Evolutionary conservation across 2,888 invertebrate species (phyloP).

Genomic region (Apotomis capreana): DNA sequence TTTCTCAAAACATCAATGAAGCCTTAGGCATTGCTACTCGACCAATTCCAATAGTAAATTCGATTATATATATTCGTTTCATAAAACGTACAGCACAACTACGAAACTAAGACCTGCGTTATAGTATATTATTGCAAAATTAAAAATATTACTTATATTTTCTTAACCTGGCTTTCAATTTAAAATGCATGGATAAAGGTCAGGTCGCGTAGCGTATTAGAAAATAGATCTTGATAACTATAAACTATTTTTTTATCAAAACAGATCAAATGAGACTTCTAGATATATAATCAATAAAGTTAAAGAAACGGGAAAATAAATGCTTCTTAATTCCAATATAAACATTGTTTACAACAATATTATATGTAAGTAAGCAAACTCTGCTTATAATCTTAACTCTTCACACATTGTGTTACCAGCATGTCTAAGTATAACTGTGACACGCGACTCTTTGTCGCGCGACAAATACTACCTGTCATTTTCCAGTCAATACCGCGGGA

Average conservation of each 20-base stretch:
- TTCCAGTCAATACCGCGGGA: too few species aligned
- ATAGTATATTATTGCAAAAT: background rate
- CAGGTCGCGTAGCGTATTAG: background rate
- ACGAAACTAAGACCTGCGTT: conserved; percentile 1
- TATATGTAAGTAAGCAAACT: too few species aligned
- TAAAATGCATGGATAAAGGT: background rate
- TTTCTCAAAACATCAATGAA: conserved; percentile 14
- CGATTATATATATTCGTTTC: conserved; percentile 7
- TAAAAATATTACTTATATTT: background rate
- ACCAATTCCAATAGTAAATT: conserved; percentile 18
- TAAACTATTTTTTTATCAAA: background rate
- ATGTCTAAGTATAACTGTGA: too few species aligned
- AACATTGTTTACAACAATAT: too few species aligned
- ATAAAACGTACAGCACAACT: background rate
- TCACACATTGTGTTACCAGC: too few species aligned
- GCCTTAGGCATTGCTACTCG: conserved; percentile 3
- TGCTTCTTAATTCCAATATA: too few species aligned
- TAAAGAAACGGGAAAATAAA: too few species aligned
- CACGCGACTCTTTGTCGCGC: too few species aligned
- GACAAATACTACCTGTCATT: too few species aligned
- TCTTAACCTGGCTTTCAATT: background rate
- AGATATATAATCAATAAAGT: background rate
- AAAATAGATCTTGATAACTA: background rate
- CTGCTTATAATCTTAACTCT: too few species aligned
- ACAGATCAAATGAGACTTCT: background rate